phyloP scores from a whole-genome alignment of 2,888 invertebrate species.

The Brenthis daphne region DNA sequence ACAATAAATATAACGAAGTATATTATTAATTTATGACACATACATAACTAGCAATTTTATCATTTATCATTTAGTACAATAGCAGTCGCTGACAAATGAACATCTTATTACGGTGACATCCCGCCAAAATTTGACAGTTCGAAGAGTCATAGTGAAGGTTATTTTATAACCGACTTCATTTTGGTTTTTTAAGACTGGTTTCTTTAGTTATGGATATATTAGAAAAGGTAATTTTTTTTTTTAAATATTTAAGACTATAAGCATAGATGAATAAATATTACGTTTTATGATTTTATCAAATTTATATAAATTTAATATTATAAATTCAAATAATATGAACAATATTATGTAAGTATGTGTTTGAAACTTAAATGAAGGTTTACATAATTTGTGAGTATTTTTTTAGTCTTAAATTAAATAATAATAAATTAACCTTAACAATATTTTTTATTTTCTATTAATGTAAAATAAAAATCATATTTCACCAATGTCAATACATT shows the following conservation, averaged over 20 bases:
- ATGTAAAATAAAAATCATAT: too few relatives aligned
- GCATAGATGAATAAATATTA: neutral
- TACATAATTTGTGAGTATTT: too few relatives aligned
- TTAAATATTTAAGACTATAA: neutral
- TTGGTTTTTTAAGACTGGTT: constrained; percentile 17
- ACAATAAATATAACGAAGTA: constrained; percentile 5
- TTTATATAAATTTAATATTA: too few relatives aligned
- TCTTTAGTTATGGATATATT: constrained; percentile 42
- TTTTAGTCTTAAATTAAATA: too few relatives aligned
- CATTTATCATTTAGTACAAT: constrained; percentile 35
- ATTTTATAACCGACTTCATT: constrained; percentile 18
- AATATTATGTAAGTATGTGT: too few relatives aligned
- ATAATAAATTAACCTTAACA: too few relatives aligned
- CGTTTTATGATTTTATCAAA: too few relatives aligned
- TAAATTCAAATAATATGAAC: too few relatives aligned
- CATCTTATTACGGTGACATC: constrained; percentile 25
- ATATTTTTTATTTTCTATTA: too few relatives aligned
- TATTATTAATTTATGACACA: neutral
- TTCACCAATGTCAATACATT: too few relatives aligned
- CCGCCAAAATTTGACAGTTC: constrained; percentile 38
- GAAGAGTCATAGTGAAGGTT: constrained; percentile 31
- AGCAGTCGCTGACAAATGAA: constrained; percentile 24
- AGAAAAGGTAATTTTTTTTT: constrained; percentile 38
- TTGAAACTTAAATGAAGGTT: too few relatives aligned
- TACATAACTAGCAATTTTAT: constrained; percentile 28